Conservation (phyloP, 2,113 vertebrate species). For the Prochilodus magdalenae region DNA sequence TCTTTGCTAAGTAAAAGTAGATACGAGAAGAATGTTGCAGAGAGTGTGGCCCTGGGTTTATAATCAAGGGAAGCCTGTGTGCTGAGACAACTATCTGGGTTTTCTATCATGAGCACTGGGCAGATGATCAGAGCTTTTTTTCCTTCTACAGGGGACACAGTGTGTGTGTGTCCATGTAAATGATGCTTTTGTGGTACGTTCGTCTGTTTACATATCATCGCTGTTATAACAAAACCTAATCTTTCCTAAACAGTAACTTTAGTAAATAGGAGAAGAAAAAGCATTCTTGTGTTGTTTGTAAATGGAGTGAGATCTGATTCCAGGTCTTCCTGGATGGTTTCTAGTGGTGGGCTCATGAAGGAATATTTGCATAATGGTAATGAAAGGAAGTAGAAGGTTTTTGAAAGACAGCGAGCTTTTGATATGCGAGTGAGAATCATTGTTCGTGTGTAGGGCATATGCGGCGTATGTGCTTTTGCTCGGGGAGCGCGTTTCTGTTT, state of each 20-base stretch:
- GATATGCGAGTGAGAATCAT: not conserved
- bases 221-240: not conserved
- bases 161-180: constrained; percentile 12
- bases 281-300: no score
- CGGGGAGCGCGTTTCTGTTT: constrained; percentile 49
- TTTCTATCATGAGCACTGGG: constrained; percentile 13
- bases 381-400: not conserved
- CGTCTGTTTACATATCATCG: not conserved
- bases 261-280: no score
- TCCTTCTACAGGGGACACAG: not conserved
- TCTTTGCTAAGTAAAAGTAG: no score
- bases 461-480: constrained; percentile 12
- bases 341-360: not conserved
- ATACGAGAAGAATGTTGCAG: not conserved
- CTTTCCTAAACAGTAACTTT: not conserved
- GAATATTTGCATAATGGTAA: not conserved
- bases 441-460: not conserved
- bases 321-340: not conserved
- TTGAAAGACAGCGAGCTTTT: not conserved
- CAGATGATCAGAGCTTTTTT: constrained; percentile 20
- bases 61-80: not conserved
- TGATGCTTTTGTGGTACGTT: not conserved
- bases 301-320: not conserved
- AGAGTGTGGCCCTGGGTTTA: constrained; percentile 25
- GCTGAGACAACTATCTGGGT: not conserved